Percentiles rank a stretch among this genome's conserved stretches.
These are phyloP conservation scores for Hystrix brachyura DNA, from an alignment of 2,113 vertebrate genomes.

Conservation along the genomic window DNA sequence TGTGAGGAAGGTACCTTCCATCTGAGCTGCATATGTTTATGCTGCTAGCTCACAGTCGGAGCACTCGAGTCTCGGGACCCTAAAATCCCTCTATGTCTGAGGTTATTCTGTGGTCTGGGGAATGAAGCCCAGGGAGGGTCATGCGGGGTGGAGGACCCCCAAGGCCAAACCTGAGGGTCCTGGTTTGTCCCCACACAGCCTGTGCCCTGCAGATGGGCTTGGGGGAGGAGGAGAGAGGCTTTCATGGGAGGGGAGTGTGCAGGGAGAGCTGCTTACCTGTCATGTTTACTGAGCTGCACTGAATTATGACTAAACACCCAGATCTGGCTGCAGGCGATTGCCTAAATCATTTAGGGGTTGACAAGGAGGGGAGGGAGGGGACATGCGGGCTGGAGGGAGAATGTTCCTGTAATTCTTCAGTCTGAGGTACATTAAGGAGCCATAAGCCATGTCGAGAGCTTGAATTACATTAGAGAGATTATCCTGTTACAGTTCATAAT, in stretches of 20 bases:
- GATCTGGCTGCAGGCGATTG: constrained; percentile 91
- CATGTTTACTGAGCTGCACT: constrained; percentile 90
- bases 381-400: constrained; percentile 81
- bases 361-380: constrained; percentile 89
- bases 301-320: constrained; percentile 90
- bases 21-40: background rate
- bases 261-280: constrained; percentile 85
- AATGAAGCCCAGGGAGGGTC: background rate
- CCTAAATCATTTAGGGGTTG: constrained; percentile 93
- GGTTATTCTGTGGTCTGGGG: background rate
- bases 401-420: constrained; percentile 93
- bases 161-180: background rate
- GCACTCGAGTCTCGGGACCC: background rate
- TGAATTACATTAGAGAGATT: constrained; percentile 95
- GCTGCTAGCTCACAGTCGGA: background rate
- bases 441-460: constrained; percentile 94
- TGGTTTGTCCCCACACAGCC: background rate
- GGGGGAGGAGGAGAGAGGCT: constrained; percentile 62
- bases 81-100: background rate
- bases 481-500: constrained; percentile 94
- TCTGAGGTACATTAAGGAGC: constrained; percentile 94
- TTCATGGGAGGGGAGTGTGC: constrained; percentile 67
- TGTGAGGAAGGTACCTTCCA: background rate
- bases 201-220: background rate
- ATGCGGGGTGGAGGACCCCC: background rate